phyloP scores from a whole-genome alignment of 2,888 invertebrate genomes.

The Drosophila aldrichi region DNA sequence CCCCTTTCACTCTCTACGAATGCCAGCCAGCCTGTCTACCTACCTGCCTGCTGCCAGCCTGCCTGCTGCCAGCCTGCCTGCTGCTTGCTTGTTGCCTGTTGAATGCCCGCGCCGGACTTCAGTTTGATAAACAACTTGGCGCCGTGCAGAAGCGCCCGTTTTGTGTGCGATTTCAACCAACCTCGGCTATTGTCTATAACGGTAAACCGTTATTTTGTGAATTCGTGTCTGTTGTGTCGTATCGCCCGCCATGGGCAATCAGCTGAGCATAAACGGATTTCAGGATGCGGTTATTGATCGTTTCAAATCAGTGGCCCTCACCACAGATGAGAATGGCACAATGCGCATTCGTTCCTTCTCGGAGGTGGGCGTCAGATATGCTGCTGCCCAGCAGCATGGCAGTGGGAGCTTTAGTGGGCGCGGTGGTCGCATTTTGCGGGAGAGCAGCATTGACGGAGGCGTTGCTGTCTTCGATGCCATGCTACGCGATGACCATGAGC shows the following conservation, averaged over 20 bases:
- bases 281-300: slow-evolving; percentile 82
- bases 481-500: slow-evolving; percentile 76
- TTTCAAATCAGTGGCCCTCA: slow-evolving; percentile 80
- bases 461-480: slow-evolving; percentile 69
- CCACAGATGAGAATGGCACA: slow-evolving; percentile 77
- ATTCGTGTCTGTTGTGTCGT: slow-evolving; percentile 19
- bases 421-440: slow-evolving; percentile 67
- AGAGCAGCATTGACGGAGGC: slow-evolving; percentile 72
- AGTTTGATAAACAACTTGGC: slow-evolving; percentile 78
- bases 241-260: slow-evolving; percentile 71
- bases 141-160: slow-evolving; percentile 63
- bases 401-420: slow-evolving; percentile 63
- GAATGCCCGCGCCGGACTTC: slow-evolving; percentile 61
- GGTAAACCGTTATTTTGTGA: slow-evolving; percentile 12
- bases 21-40: not conserved
- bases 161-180: slow-evolving; percentile 31
- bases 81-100: slow-evolving; percentile 64
- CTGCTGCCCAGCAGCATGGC: slow-evolving; percentile 43
- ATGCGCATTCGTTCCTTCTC: slow-evolving; percentile 83
- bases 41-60: not conserved
- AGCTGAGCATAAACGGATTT: slow-evolving; percentile 77
- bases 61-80: slow-evolving; percentile 10
- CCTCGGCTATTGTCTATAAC: slow-evolving; percentile 16
- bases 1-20: slow-evolving; percentile 1
- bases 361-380: slow-evolving; percentile 70